Conservation (phyloP, 1,140 invertebrate genomes). For the Drosophila murphyi region DNA sequence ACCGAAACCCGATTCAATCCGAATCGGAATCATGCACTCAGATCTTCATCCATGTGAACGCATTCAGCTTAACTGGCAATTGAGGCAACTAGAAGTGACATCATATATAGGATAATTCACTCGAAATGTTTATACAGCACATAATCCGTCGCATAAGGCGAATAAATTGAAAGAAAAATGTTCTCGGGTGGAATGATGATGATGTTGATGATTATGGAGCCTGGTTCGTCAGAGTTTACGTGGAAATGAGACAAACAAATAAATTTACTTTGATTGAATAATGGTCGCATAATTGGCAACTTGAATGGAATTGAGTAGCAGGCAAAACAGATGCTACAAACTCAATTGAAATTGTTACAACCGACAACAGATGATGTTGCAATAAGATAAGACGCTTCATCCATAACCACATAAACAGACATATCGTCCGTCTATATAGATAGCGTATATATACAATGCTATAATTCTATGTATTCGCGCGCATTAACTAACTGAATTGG, state of each 20-base stretch:
- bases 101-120: conserved; percentile 73
- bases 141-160: conserved; percentile 76
- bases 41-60: conserved; percentile 16
- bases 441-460: not conserved
- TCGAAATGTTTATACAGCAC: conserved; percentile 69
- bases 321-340: conserved; percentile 67
- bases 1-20: not conserved
- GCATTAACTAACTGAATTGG: conserved; percentile 79
- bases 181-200: not conserved
- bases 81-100: conserved; percentile 72
- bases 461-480: conserved; percentile 11
- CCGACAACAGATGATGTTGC: conserved; percentile 29
- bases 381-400: conserved; percentile 13
- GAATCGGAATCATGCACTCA: not conserved
- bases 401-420: not conserved
- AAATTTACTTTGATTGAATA: conserved; percentile 85
- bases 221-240: conserved; percentile 60
- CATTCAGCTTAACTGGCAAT: conserved; percentile 58
- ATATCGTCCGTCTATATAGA: conserved; percentile 2
- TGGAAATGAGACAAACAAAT: conserved; percentile 84
- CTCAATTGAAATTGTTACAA: conserved; percentile 66
- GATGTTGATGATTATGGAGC: no score
- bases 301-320: conserved; percentile 85
- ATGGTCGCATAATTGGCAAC: conserved; percentile 84
- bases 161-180: conserved; percentile 74